Base-by-base conservation (phyloP, 2,797 vertebrate species). In the Vultur gryphus region DNA sequence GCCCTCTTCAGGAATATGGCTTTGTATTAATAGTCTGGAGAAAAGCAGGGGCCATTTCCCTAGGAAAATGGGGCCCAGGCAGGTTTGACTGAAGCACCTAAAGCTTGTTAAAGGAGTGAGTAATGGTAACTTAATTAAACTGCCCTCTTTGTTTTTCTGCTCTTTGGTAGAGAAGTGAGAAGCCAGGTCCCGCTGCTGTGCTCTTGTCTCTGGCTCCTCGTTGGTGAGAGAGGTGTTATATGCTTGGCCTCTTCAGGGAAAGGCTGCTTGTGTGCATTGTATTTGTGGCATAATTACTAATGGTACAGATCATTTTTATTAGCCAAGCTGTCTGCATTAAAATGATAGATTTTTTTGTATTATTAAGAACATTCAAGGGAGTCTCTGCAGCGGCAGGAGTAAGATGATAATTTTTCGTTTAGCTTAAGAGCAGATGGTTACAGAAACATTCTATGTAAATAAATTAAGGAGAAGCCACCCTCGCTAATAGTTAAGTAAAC, bases 301-400 rank as follows among this genome's bases (percentile, higher is more conserved):
- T 95, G 93, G 94, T 96, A 97, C 96, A 90, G 93, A 98, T 98
- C 95, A 98, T 98, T 98, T 98, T 98, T 98, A 98, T 98, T 98
- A 97, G 97, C 97, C 95, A 95, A 97, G 93, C 94, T 98, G 96
- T 97, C 98, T 97, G 90, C 97, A 97, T 98, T 98, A 98, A 97
- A 97, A 97, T 98, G 97, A 98, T 98, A 89, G 92, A 98, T 97
- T 85, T 95, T 97, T 97, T 96, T 20, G 44, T 91, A 43, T 92
- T 97, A 96, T 98, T 98, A 97, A 97, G 96, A 98, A 97, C 94
- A 95, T 98, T 91, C 44, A 37, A 94, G 96, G 97, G 97, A 98
- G 94, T 94, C 92, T 95, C 95, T 29, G 13, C 88, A 78, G 25
- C 58, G 54, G 92, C 93, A 96, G 85, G 85, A 98, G 95, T 97